Evolutionary conservation across 2,113 vertebrate genomes (phyloP).

Genomic region (Zosterops lateralis): DNA sequence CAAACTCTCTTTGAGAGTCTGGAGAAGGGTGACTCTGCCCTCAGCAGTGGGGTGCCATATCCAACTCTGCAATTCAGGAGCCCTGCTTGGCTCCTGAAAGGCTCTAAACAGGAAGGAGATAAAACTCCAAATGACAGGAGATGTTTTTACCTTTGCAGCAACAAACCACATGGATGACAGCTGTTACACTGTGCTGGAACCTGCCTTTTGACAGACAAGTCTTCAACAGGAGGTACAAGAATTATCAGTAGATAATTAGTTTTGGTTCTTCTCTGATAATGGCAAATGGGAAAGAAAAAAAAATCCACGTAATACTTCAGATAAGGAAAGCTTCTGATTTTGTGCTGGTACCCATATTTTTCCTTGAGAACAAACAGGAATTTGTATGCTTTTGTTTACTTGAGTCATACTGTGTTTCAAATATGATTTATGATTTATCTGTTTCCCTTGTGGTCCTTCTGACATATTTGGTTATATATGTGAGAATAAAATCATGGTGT

Average conservation of each 20-base stretch:
- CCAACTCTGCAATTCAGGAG: neutral
- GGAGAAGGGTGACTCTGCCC: neutral
- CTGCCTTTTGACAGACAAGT: neutral
- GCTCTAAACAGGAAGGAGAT: neutral
- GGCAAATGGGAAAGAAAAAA: neutral
- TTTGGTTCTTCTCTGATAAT: neutral
- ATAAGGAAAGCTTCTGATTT: neutral
- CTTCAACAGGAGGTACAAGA: neutral
- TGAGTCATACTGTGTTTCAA: neutral
- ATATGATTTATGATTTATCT: neutral
- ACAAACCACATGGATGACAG: neutral
- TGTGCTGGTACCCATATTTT: neutral
- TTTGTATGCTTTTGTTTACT: neutral
- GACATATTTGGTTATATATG: neutral
- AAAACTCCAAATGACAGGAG: neutral
- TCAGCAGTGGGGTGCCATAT: neutral
- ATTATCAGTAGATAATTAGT: neutral
- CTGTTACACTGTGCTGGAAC: neutral
- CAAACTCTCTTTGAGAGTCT: rapidly evolving
- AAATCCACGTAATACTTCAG: neutral
- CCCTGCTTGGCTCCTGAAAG: neutral
- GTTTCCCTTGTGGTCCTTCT: neutral
- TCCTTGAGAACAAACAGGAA: neutral
- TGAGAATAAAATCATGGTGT: neutral
- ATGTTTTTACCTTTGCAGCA: neutral